These are phyloP conservation scores for Tamias sibiricus DNA, from an alignment of 2,113 vertebrate species.

Conservation along the genomic window DNA sequence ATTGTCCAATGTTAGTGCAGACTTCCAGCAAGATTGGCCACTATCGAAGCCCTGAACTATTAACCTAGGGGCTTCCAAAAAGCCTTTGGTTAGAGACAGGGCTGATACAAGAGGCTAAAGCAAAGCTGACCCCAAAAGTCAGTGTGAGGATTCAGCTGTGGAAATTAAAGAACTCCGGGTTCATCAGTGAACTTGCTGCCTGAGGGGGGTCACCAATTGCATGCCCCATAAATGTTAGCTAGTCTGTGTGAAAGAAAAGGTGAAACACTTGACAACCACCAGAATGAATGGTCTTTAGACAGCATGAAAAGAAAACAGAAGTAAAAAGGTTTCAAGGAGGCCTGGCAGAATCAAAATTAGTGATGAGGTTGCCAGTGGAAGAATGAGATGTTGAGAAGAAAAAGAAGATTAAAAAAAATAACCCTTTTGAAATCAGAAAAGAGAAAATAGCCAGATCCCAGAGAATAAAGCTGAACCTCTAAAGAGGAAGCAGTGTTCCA, in stretches of 20 bases:
- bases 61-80: not conserved
- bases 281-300: not conserved
- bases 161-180: not conserved
- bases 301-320: not conserved
- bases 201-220: not conserved
- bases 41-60: not conserved
- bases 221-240: not conserved
- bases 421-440: not conserved
- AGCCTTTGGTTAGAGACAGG: not conserved
- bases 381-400: not conserved
- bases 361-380: not conserved
- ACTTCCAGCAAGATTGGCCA: not conserved
- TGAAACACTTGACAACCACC: slow-evolving; percentile 16
- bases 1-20: not conserved
- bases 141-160: not conserved
- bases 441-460: not conserved
- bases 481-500: not conserved
- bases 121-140: not conserved
- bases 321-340: not conserved
- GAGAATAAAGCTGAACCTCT: slow-evolving; percentile 11
- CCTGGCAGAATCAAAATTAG: not conserved
- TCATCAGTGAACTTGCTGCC: not conserved
- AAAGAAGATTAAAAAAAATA: not conserved
- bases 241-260: not conserved
- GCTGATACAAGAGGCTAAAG: not conserved